Evolutionary conservation across 2,797 vertebrate genomes (phyloP), one percentile per base, ranked within the genome.

Genomic region (Hyperoplus lanceolatus): DNA sequence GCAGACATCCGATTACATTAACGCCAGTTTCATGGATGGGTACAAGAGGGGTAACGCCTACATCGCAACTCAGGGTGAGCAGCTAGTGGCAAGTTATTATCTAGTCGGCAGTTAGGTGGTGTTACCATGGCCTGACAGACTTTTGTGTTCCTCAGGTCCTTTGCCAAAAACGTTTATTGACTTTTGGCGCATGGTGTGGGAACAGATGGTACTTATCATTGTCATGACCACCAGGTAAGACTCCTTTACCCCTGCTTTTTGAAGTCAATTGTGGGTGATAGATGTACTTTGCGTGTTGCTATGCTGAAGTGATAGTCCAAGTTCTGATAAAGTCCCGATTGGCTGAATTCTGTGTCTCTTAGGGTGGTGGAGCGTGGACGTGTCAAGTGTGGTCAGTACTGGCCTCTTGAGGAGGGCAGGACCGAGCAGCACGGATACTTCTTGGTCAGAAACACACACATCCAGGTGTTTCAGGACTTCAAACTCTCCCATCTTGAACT

Each of bases 171-270:
- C 96, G 0, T 97, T 96, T 89, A 93, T 88, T 61, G 96, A 96
- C 88, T 97, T 97, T 89, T 97, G 96, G 96, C 93, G 93, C 66
- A 96, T 97, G 96, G 95, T 97, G 62, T 97, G 96, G 96, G 96
- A 96, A 82, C 96, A 96, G 86, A 95, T 95, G 93, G 96, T 97
- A 85, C 93, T 96, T 82, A 95, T 97, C 69, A 96, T 97, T 48
- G 96, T 97, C 70, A 97, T 97, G 96, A 97, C 96, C 56, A 97
- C 96, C 85, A 96, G 96, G 96, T 97, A 83, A 93, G 88, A 59
- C 62, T 72, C 43, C 18, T 39, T 55, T 66, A 59, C 16, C 15
- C 54, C 53, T 36, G 42, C 53, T 42, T 57, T 43, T 38, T 13
- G 11, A 21, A 53, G 29, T 61, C 9, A 45, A 2, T 18, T 77